Evolutionary conservation across 2,113 vertebrate species (phyloP), one percentile per base, ranked within the genome.

Genomic region (Forbesichthys papilliferus): DNA sequence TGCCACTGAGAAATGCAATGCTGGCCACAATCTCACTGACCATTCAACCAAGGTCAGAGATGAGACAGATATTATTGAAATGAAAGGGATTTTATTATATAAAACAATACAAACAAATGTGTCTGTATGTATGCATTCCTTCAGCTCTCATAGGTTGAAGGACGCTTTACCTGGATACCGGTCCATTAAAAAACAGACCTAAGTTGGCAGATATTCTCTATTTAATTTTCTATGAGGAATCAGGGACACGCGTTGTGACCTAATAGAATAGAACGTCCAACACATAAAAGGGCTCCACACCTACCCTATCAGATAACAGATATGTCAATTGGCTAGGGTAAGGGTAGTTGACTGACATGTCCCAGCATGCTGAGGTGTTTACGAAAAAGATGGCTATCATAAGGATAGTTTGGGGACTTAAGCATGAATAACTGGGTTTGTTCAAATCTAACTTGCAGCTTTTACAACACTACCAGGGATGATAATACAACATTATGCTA

Each of bases 81-180:
- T 14, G 61, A 64, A 53, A 36, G 57, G 60, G 11, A 55, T 84
- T 84, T 84, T 83, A 90, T 86, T 84, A 49, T 86, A 83, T 74
- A 81, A 81, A 86, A 82, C 72, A 74, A 36, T 2, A 70, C 75
- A 52, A 84, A 69, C 61, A 69, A 33, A 34, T 42, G 36, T 42
- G 36, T 42, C 0, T 42, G 36, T 42, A 42, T 42, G 7, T 42
- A 59, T 53, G 9, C 72, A 76, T 74, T 63, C 67, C 54, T 53
- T 64, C 65, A 47, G 48, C 65, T 59, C 47, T 58, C 68, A 68
- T 62, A 69, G 14, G 66, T 56, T 64, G 0, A 81, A 72, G 61
- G 71, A 3, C 82, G 71, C 75, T 66, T 78, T 16, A 61, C 56
- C 56, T 54, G 56, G 53, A 34, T 36, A 18, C 42, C 11, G 33